These are phyloP conservation scores for Buphagus erythrorhynchus DNA, from an alignment of 2,797 vertebrate species.

Conservation along the genomic window DNA sequence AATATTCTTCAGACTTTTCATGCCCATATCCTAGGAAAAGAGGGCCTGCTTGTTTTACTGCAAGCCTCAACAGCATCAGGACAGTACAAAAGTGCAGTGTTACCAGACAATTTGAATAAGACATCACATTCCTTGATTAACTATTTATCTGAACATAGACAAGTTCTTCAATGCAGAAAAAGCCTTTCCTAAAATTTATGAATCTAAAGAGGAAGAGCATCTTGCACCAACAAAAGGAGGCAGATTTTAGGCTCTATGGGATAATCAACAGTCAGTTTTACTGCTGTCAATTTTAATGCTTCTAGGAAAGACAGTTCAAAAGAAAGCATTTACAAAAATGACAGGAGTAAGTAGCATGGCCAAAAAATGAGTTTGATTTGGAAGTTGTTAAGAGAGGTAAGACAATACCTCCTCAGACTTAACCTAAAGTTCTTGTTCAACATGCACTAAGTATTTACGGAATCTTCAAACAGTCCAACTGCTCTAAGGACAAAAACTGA, in stretches of 20 bases:
- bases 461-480: not conserved
- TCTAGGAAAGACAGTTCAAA: not conserved
- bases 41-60: not conserved
- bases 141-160: not conserved
- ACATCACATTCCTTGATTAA: not conserved
- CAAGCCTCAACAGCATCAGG: not conserved
- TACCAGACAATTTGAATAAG: not conserved
- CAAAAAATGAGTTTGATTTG: not conserved
- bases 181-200: not conserved
- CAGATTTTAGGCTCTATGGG: not conserved
- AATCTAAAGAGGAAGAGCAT: not conserved
- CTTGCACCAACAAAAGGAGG: not conserved
- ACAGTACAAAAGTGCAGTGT: not conserved
- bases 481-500: not conserved
- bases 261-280: not conserved
- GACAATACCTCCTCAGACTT: not conserved
- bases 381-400: not conserved
- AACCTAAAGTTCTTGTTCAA: not conserved
- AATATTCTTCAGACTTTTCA: not conserved
- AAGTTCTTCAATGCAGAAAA: not conserved
- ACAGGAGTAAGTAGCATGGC: not conserved
- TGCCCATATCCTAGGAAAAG: rapidly evolving
- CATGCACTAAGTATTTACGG: not conserved
- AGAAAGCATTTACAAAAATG: not conserved
- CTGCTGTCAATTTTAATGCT: not conserved